Evolutionary conservation across 2,113 vertebrate genomes (phyloP), one percentile per base, ranked within the genome.

Genomic region (Microtus pennsylvanicus): DNA sequence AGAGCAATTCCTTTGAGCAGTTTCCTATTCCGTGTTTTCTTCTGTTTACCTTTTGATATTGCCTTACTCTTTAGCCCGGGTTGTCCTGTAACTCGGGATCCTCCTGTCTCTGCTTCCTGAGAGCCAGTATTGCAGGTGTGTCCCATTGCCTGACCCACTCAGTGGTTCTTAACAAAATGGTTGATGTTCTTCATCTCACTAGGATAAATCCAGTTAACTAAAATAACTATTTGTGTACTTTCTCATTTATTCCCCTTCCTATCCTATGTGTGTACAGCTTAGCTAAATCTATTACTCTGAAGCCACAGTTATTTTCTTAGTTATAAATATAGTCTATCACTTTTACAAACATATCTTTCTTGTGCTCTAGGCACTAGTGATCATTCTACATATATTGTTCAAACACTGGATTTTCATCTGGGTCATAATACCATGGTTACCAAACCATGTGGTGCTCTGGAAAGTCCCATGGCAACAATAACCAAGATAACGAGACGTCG

Each of bases 351-450:
- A 42, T 76, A 69, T 45, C 42, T 95, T 89, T 89, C 26, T 72
- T 96, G 80, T 17, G 19, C 45, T 76, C 24, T 98, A 99, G 99
- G 99, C 78, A 99, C 99, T 74, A 99, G 98, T 92, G 99, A 99
- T 76, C 99, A 99, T 92, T 99, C 99, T 65, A 99, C 99, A 0
- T 99, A 99, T 78, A 99, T 99, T 5, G 99, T 99, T 45, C 99
- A 99, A 98, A 99, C 99, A 5, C 98, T 99, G 97, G 99, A 99
- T 96, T 99, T 99, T 94, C 99, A 99, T 95, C 98, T 99, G 38
- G 99, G 99, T 91, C 99, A 99, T 86, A 99, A 99, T 96, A 99
- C 99, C 1, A 99, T 99, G 99, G 99, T 99, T 89, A 99, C 99
- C 76, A 99, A 99, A 96, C 99, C 99, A 0, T 99, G 99, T 7